Evolutionary conservation across 2,113 vertebrate species (phyloP).

Genomic region (Tapirus terrestris): DNA sequence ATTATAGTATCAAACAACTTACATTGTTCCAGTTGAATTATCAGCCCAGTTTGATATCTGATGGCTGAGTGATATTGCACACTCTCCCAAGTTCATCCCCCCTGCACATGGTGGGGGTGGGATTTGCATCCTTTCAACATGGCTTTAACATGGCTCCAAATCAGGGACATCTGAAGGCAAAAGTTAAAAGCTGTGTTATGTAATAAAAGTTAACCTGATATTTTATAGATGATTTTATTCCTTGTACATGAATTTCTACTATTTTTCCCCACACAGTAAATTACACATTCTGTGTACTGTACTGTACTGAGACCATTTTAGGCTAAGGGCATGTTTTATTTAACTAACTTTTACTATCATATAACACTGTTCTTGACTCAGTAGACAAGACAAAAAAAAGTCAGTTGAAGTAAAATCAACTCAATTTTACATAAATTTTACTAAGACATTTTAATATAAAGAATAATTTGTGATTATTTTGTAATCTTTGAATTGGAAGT

Average conservation of each 20-base stretch:
- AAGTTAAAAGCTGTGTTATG: neutral
- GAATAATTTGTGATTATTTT: neutral
- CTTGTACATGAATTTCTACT: neutral
- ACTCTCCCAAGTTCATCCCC: too few relatives aligned
- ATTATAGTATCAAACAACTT: neutral
- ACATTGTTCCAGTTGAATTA: too few relatives aligned
- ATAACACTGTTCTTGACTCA: neutral
- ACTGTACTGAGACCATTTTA: neutral
- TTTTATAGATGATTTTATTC: neutral
- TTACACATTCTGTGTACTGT: neutral
- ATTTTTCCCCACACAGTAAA: neutral
- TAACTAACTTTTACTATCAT: neutral
- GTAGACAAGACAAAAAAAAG: neutral
- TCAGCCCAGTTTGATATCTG: too few relatives aligned
- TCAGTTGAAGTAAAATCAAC: neutral
- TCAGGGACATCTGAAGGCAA: neutral
- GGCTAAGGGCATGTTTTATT: neutral
- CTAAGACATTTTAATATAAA: neutral
- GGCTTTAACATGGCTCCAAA: neutral
- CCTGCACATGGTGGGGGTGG: too few relatives aligned
- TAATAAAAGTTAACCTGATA: neutral
- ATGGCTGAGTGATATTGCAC: too few relatives aligned
- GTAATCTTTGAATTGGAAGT: neutral
- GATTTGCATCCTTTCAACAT: neutral
- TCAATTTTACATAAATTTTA: neutral